Conservation (phyloP, 64 coral and sea anemone genomes). For the Montipora foliosa region DNA sequence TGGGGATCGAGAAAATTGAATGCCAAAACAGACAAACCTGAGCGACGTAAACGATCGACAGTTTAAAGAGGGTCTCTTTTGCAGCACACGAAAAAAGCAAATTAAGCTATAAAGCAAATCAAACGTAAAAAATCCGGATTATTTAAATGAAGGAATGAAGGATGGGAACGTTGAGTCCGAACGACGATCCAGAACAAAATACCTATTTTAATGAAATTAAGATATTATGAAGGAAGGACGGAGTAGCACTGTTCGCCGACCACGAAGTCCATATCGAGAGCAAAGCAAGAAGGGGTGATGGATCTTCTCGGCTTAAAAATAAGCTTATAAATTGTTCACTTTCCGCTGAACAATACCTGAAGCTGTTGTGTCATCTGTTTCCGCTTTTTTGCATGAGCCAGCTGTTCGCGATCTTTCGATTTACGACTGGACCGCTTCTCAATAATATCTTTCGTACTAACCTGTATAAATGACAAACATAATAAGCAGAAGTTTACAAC, state of each 20-base stretch:
- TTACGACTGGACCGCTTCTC: constrained; percentile 57
- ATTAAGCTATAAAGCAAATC: no score
- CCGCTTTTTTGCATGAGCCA: constrained; percentile 13
- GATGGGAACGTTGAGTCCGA: no score
- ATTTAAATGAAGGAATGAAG: no score
- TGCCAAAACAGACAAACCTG: no score
- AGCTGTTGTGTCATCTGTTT: constrained; percentile 12
- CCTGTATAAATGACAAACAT: background rate
- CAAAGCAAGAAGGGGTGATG: background rate
- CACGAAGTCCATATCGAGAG: background rate
- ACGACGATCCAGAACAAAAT: no score
- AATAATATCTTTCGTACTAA: constrained; percentile 36
- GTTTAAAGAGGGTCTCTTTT: no score
- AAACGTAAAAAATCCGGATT: no score
- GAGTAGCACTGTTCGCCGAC: background rate
- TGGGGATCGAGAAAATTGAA: no score
- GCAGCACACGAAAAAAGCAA: no score
- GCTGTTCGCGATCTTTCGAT: constrained; percentile 57
- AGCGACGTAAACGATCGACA: no score
- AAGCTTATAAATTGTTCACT: background rate
- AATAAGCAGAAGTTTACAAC: background rate
- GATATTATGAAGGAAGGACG: background rate
- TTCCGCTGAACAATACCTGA: constrained; percentile 34
- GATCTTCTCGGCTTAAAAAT: background rate
- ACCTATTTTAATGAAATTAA: background rate